A percentile compares a stretch with the other conserved stretches of the same genome.
These are phyloP conservation scores for Puffinus mauretanicus DNA, from an alignment of 2,113 vertebrate species.

Conservation along the genomic window DNA sequence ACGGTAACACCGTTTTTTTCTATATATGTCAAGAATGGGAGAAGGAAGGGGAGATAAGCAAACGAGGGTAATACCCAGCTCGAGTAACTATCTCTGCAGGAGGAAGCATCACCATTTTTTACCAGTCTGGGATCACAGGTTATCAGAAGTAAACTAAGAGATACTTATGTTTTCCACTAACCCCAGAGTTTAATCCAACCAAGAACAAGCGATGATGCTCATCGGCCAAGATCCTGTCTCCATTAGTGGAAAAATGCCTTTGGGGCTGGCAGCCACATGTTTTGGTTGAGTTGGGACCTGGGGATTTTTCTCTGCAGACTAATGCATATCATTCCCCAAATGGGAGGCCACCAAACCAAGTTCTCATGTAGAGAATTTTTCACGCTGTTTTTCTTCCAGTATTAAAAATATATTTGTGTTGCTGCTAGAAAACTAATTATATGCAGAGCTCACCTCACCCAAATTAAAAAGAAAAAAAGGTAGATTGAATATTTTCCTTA, in stretches of 20 bases:
- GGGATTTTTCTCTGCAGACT: background rate
- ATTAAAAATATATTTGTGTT: background rate
- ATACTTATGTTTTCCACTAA: background rate
- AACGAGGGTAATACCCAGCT: background rate
- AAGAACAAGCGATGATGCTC: fast-evolving
- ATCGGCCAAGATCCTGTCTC: background rate
- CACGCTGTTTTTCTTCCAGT: background rate
- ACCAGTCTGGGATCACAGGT: background rate
- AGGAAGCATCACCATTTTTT: background rate
- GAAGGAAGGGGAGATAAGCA: background rate
- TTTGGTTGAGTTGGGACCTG: background rate
- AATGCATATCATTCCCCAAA: background rate
- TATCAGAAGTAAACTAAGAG: background rate
- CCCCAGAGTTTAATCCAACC: background rate
- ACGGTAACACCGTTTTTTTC: background rate
- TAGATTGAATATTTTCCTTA: background rate
- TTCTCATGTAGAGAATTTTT: background rate
- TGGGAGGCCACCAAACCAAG: background rate
- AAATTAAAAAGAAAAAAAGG: background rate
- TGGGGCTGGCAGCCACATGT: background rate
- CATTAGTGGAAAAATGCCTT: background rate
- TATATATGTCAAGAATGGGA: fast-evolving
- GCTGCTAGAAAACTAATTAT: background rate
- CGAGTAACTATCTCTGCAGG: background rate
- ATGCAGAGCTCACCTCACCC: background rate